Evolutionary conservation across 2,888 invertebrate genomes (phyloP), one percentile per base, ranked within the genome.

Genomic region (Caenorhabditis parvicauda): DNA sequence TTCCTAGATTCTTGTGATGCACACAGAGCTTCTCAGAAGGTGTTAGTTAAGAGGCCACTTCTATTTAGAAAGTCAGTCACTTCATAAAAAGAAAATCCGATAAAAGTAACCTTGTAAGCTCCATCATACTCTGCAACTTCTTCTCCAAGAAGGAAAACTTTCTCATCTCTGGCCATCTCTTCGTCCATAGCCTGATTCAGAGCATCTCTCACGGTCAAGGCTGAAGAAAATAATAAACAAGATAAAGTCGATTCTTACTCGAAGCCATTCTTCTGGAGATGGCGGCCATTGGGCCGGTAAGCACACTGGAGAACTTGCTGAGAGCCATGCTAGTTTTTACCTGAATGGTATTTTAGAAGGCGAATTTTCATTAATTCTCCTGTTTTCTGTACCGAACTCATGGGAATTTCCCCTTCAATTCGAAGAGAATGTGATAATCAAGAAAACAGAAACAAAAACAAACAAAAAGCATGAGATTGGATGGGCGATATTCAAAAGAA

Each of bases 81-180:
- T 7, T 22, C 22, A 1, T 19, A 42, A 22, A n/a, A 12, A 41
- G 14, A 14, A 42, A 43, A 42, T 41, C 41, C 12, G 24, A 21
- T 42, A 21, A 12, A 28, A 35, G 55, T 49, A 59, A 86, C 86
- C 82, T 87, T 87, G 82, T 96, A 96, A 46, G 95, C 94, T 64
- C 96, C 96, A 82, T 96, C 95, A 81, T 95, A 96, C 83, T 90
- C 88, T n/a, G 95, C 96, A 0, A 98, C 96, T 85, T 98, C 98
- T 83, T 98, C 96, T 38, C 96, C 98, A 64, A 95, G 78, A 39
- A 94, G 81, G 82, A 93, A 93, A 0, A 93, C 92, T 59, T 79
- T 81, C 24, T 94, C 92, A 82, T 98, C 96, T 60, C 89, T 87
- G 76, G 89, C 88, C 87, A 98, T 89, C 85, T 98, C 98, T 82